Percentiles rank a stretch among this genome's conserved stretches.
Evolutionary conservation across 2,113 vertebrate genomes (phyloP).

Genomic region (Amblyopsis rosae): DNA sequence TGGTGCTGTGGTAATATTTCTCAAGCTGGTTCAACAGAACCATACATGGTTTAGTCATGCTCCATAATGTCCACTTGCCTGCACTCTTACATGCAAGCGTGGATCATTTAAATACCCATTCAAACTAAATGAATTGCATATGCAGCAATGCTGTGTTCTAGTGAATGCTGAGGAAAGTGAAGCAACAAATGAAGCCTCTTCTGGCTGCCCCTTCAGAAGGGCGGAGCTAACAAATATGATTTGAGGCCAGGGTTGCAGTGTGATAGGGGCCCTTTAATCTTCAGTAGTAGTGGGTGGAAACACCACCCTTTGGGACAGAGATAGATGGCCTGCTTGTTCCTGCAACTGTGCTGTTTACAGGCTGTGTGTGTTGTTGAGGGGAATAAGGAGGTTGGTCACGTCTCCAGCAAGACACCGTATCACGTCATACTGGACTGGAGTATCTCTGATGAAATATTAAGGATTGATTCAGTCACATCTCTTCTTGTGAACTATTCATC

Average conservation of each 20-base stretch:
- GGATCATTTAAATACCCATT: slow-evolving; percentile 42
- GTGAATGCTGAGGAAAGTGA: background rate
- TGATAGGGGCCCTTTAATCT: slow-evolving; percentile 43
- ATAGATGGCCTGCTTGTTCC: slow-evolving; percentile 6
- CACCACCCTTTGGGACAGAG: slow-evolving; percentile 25
- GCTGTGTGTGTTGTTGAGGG: slow-evolving; percentile 14
- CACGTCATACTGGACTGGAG: background rate
- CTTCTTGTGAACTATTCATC: slow-evolving; percentile 1
- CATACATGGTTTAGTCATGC: slow-evolving; percentile 4
- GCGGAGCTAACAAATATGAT: background rate
- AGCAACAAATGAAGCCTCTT: slow-evolving; percentile 28
- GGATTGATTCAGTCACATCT: background rate
- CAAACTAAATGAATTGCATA: slow-evolving; percentile 32
- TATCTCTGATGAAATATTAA: background rate
- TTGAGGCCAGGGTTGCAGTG: slow-evolving; percentile 24
- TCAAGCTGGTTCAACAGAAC: slow-evolving; percentile 15
- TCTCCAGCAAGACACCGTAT: background rate
- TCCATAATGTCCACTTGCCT: slow-evolving; percentile 18
- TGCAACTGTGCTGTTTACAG: slow-evolving; percentile 16
- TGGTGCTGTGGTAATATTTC: slow-evolving; percentile 34
- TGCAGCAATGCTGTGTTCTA: slow-evolving; percentile 2
- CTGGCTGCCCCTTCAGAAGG: slow-evolving; percentile 3
- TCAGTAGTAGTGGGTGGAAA: slow-evolving; percentile 22
- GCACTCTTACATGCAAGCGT: slow-evolving; percentile 3
- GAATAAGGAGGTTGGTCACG: slow-evolving; percentile 1